phyloP scores from a whole-genome alignment of 30 jellyfish, hydroid and myxozoan species.

The Catostylus mosaicus region DNA sequence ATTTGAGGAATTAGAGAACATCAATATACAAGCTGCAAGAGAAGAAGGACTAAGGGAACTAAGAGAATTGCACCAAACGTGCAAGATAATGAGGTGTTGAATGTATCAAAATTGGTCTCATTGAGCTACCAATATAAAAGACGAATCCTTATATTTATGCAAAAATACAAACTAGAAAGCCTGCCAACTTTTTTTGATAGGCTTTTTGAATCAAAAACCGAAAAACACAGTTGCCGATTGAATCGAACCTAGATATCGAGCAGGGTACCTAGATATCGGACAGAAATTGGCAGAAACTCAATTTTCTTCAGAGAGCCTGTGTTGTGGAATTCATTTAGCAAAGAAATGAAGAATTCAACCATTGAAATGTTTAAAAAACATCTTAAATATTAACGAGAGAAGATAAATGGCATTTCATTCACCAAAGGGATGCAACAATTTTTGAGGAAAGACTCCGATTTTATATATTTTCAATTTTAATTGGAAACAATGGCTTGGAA shows the following conservation, averaged over 20 bases:
- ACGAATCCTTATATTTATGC: conserved; percentile 16
- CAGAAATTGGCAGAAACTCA: conserved; percentile 40
- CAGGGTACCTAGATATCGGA: conserved; percentile 14
- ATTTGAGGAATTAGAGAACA: conserved; percentile 38
- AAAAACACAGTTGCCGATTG: conserved; percentile 10
- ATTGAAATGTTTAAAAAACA: conserved; percentile 26
- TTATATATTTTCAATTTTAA: conserved; percentile 29
- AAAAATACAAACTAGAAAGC: conserved; percentile 10
- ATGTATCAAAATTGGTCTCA: conserved; percentile 33
- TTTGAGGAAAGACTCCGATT: conserved; percentile 17
- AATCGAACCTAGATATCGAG: background rate
- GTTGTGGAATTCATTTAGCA: conserved; percentile 20
- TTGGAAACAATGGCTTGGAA: background rate
- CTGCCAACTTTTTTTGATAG: no score
- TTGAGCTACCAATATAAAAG: conserved; percentile 8
- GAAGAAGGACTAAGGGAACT: no score
- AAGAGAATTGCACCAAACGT: conserved; percentile 37
- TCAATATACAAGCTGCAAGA: conserved; percentile 27
- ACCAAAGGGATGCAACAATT: conserved; percentile 47
- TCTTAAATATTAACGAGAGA: conserved; percentile 47
- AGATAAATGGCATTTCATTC: conserved; percentile 47
- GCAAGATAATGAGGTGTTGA: conserved; percentile 29
- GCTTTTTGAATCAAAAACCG: conserved; percentile 1
- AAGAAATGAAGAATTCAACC: conserved; percentile 24
- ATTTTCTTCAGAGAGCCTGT: conserved; percentile 29